Percentiles rank a stretch among this genome's conserved stretches.
These are phyloP conservation scores for Gobiocypris rarus DNA, from an alignment of 2,113 vertebrate genomes.

Conservation along the genomic window DNA sequence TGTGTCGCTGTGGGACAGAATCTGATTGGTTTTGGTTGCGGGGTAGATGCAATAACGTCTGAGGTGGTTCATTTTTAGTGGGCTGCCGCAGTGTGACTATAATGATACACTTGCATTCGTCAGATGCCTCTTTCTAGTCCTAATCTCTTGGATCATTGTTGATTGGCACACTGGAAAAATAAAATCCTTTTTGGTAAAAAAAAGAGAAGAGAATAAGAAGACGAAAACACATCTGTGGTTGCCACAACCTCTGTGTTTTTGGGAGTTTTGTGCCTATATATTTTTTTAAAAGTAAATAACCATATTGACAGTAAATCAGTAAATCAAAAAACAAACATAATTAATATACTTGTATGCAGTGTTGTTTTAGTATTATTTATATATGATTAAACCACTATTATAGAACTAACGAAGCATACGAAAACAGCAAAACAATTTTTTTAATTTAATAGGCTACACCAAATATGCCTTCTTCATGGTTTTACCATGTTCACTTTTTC, in stretches of 20 bases:
- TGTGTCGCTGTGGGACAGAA: neutral
- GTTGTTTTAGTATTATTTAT: too few species aligned
- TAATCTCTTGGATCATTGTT: neutral
- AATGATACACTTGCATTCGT: constrained; percentile 17
- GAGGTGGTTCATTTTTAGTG: constrained; percentile 23
- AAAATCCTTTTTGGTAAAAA: neutral
- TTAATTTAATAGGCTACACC: neutral
- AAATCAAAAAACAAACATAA: too few species aligned
- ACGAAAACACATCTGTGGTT: neutral
- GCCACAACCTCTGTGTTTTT: neutral
- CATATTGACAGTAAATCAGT: neutral
- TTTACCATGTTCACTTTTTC: neutral
- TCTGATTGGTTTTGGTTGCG: constrained; percentile 24
- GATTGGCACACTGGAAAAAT: neutral
- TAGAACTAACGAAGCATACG: neutral
- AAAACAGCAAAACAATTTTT: neutral
- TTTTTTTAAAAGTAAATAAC: too few species aligned
- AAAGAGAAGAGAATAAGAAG: neutral
- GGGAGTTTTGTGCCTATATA: too few species aligned
- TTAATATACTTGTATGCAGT: too few species aligned
- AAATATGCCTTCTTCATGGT: neutral
- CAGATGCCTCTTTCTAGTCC: neutral
- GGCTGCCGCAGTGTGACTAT: neutral
- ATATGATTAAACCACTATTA: too few species aligned
- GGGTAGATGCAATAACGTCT: neutral